A percentile compares a stretch with the other conserved stretches of the same genome.
These are phyloP conservation scores for Cataglyphis hispanica DNA, from an alignment of 1,140 invertebrate species.

Conservation along the genomic window DNA sequence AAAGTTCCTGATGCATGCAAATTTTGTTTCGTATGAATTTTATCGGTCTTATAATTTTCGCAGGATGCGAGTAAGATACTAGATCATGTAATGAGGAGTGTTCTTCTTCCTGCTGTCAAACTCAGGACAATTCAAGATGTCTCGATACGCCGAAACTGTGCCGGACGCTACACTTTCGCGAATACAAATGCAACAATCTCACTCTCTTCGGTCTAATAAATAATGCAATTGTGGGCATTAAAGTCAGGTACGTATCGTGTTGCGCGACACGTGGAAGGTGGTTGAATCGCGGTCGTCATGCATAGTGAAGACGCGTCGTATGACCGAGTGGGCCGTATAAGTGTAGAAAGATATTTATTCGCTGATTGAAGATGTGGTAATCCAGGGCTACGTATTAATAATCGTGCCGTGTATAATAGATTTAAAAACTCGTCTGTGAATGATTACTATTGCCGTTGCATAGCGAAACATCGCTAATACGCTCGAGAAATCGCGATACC, in stretches of 20 bases:
- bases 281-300: slow-evolving; percentile 24
- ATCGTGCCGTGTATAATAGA: slow-evolving; percentile 5
- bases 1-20: neutral
- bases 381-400: slow-evolving; percentile 35
- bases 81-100: neutral
- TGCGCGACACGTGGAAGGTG: slow-evolving; percentile 37
- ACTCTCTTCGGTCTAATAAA: slow-evolving; percentile 37
- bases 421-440: neutral
- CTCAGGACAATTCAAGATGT: neutral
- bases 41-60: too few relatives aligned
- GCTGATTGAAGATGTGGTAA: slow-evolving; percentile 35
- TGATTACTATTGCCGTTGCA: neutral
- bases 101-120: neutral
- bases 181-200: slow-evolving; percentile 17
- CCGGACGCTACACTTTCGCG: slow-evolving; percentile 24
- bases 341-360: slow-evolving; percentile 53
- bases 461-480: neutral
- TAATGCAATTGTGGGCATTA: slow-evolving; percentile 5
- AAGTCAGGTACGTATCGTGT: neutral
- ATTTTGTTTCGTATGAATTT: neutral
- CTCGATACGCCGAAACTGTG: neutral
- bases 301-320: slow-evolving; percentile 31
- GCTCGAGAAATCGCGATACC: slow-evolving; percentile 36
- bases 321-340: slow-evolving; percentile 51
- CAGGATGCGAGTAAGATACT: too few relatives aligned